Evolutionary conservation across 1,140 invertebrate genomes (phyloP).

Genomic region (Andrena cerasifolii): DNA sequence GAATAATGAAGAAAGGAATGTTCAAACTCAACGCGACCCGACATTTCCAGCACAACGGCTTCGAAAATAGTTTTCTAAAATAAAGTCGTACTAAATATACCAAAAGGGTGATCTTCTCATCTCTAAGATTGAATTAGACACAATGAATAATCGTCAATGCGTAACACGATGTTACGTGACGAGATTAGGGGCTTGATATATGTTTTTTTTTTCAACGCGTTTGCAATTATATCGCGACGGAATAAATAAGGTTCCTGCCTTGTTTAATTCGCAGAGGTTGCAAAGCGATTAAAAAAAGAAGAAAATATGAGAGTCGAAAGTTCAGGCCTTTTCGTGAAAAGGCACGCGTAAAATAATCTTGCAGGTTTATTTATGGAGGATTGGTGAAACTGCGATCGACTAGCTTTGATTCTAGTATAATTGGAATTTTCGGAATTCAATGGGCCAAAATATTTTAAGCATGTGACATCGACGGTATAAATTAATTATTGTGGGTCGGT

Average conservation of each 20-base stretch:
- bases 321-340: conserved; percentile 17
- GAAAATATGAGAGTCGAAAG: neutral
- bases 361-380: conserved; percentile 16
- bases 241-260: neutral
- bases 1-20: neutral
- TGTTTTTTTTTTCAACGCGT: neutral
- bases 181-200: neutral
- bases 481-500: conserved; percentile 4
- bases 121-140: conserved; percentile 40
- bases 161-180: conserved; percentile 12
- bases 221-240: neutral
- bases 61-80: conserved; percentile 17
- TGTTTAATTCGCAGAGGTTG: neutral
- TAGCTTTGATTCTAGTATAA: conserved; percentile 6
- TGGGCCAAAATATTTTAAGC: neutral
- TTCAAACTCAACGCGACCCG: neutral
- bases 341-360: neutral
- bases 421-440: neutral
- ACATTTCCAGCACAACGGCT: neutral
- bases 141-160: conserved; percentile 31
- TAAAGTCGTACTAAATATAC: conserved; percentile 38
- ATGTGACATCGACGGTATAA: neutral
- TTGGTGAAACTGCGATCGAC: neutral
- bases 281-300: neutral
- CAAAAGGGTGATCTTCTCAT: conserved; percentile 19